Evolutionary conservation across 2,888 invertebrate species (phyloP).

Genomic region (Brachyptera risi): DNA sequence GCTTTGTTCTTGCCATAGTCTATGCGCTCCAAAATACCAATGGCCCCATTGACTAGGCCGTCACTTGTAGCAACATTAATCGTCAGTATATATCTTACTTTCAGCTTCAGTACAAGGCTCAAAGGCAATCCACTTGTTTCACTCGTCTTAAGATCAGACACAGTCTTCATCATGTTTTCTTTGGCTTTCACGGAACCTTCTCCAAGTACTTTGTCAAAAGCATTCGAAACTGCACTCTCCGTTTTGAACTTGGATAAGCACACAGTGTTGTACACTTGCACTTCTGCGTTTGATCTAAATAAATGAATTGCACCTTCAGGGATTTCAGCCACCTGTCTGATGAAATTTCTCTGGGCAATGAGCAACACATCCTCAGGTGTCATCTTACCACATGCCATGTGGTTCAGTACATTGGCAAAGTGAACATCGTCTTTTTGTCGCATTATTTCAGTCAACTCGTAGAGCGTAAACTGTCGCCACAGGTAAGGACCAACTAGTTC

Average conservation of each 20-base stretch:
- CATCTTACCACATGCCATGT: constrained; percentile 35
- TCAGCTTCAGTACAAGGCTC: constrained; percentile 34
- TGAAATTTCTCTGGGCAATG: constrained; percentile 26
- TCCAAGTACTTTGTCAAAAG: constrained; percentile 16
- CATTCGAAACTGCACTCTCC: constrained; percentile 3
- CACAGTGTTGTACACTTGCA: constrained; percentile 22
- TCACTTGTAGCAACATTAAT: constrained; percentile 34
- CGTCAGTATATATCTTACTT: constrained; percentile 35
- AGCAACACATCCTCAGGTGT: constrained; percentile 33
- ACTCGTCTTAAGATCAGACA: background rate
- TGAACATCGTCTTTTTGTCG: constrained; percentile 37
- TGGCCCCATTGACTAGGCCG: constrained; percentile 37
- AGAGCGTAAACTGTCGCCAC: constrained; percentile 36
- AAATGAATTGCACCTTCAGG: constrained; percentile 25
- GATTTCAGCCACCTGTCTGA: constrained; percentile 18
- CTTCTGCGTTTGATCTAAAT: constrained; percentile 28
- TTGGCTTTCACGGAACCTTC: constrained; percentile 6
- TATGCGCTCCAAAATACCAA: constrained; percentile 26
- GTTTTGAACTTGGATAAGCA: background rate
- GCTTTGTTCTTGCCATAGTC: too few species aligned
- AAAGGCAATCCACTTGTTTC: constrained; percentile 33
- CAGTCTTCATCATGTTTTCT: background rate
- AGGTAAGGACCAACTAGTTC: constrained; percentile 21
- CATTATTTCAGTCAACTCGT: constrained; percentile 39
- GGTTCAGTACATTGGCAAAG: constrained; percentile 36